A percentile compares a stretch with the other conserved stretches of the same genome.
phyloP scores from a whole-genome alignment of 2,888 invertebrate species.

The Blastobasis lacticolella region DNA sequence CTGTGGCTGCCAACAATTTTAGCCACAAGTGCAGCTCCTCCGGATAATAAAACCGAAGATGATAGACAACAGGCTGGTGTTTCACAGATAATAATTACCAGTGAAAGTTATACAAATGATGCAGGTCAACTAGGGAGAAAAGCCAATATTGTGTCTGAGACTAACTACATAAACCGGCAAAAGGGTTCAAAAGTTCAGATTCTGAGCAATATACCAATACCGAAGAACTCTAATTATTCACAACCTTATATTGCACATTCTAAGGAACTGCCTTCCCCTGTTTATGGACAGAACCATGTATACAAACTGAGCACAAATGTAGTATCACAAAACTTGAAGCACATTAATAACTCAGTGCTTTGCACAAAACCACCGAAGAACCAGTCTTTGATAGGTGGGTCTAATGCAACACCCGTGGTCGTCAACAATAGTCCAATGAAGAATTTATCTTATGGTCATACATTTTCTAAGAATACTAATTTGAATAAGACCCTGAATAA shows the following conservation, averaged over 20 bases:
- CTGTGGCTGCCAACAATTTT: conserved; percentile 66
- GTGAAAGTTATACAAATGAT: conserved; percentile 61
- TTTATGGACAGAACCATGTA: conserved; percentile 60
- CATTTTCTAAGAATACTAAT: conserved; percentile 58
- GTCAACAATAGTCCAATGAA: conserved; percentile 58
- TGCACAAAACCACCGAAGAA: conserved; percentile 55
- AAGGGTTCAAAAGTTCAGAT: conserved; percentile 68
- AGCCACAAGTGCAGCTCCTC: conserved; percentile 45
- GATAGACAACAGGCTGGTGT: conserved; percentile 50
- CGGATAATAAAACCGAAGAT: conserved; percentile 51
- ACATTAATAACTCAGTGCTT: conserved; percentile 55
- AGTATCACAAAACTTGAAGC: conserved; percentile 40
- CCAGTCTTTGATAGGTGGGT: conserved; percentile 58
- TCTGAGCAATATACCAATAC: conserved; percentile 64
- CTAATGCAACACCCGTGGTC: conserved; percentile 46
- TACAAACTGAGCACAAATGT: conserved; percentile 59
- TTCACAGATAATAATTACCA: conserved; percentile 66
- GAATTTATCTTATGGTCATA: conserved; percentile 58
- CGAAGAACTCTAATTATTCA: conserved; percentile 55
- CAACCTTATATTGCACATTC: conserved; percentile 52
- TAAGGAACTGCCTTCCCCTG: conserved; percentile 52
- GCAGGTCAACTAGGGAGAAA: conserved; percentile 42
- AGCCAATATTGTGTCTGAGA: conserved; percentile 56
- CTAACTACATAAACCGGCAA: conserved; percentile 50
- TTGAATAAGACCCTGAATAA: conserved; percentile 55